phyloP scores from a whole-genome alignment of 2,888 invertebrate genomes.

The Chrysolina americana region DNA sequence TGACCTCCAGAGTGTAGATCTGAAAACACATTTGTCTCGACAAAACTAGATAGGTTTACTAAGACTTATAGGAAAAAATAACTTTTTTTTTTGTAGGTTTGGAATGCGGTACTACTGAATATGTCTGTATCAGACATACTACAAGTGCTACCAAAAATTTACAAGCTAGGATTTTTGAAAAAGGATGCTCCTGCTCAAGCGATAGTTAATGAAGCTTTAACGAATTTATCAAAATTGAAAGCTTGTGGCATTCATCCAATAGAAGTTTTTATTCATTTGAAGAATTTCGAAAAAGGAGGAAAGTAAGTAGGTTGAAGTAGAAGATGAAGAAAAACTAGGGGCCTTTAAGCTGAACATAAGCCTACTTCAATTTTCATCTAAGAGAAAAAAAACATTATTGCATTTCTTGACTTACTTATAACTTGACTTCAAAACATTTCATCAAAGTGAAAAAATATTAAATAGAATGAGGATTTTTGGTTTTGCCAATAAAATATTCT shows the following conservation, averaged over 20 bases:
- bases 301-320: slow-evolving; percentile 70
- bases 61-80: too few species aligned
- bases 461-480: too few species aligned
- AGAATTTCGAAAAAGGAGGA: slow-evolving; percentile 76
- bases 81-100: slow-evolving; percentile 71
- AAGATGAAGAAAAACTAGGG: too few species aligned
- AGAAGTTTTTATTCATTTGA: slow-evolving; percentile 74
- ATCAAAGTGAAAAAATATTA: too few species aligned
- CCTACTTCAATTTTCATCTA: too few species aligned
- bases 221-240: slow-evolving; percentile 69
- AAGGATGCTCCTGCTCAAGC: slow-evolving; percentile 71
- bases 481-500: too few species aligned
- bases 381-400: not conserved
- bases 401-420: not conserved
- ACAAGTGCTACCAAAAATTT: slow-evolving; percentile 74
- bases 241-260: slow-evolving; percentile 71
- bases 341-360: too few species aligned
- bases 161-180: slow-evolving; percentile 76
- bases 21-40: too few species aligned
- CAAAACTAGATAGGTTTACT: too few species aligned
- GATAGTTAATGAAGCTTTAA: slow-evolving; percentile 72
- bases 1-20: not conserved
- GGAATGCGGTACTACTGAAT: slow-evolving; percentile 75
- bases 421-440: too few species aligned
- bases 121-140: slow-evolving; percentile 73